A percentile compares a stretch with the other conserved stretches of the same genome.
These are phyloP conservation scores for Resseliella maxima DNA, from an alignment of 2,888 invertebrate species.

Conservation along the genomic window DNA sequence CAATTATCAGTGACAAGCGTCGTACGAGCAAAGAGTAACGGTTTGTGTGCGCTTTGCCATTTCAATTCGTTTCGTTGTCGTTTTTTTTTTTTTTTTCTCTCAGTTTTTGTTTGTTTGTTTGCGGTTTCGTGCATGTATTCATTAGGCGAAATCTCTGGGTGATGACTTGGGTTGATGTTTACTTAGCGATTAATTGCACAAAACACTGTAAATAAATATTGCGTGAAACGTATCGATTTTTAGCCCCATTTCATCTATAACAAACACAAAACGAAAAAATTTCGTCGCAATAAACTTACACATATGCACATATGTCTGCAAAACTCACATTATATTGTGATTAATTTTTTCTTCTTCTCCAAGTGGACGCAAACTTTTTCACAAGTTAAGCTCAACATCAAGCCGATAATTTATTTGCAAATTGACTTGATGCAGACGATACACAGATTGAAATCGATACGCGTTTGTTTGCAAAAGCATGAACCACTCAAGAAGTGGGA, in stretches of 20 bases:
- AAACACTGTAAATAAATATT: background rate
- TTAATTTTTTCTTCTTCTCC: background rate
- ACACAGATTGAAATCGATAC: background rate
- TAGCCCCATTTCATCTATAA: no score
- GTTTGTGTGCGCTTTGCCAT: background rate
- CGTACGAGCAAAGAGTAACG: constrained; percentile 42
- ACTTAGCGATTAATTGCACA: background rate
- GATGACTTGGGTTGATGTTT: background rate
- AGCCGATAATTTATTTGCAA: constrained; percentile 30
- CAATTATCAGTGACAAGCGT: constrained; percentile 41
- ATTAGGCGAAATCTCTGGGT: background rate
- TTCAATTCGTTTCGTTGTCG: no score
- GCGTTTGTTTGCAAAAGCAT: no score
- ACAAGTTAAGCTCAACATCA: no score
- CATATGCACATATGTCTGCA: no score
- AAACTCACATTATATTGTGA: background rate
- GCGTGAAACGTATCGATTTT: background rate
- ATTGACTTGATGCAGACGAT: background rate
- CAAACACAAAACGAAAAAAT: no score
- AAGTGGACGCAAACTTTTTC: background rate
- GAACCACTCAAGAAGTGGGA: no score
- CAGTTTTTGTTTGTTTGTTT: background rate
- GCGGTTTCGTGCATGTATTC: background rate
- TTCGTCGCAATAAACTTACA: no score
- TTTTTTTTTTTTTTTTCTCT: background rate